Conservation (phyloP, 1,140 invertebrate genomes). For the Archivesica marissinica region DNA sequence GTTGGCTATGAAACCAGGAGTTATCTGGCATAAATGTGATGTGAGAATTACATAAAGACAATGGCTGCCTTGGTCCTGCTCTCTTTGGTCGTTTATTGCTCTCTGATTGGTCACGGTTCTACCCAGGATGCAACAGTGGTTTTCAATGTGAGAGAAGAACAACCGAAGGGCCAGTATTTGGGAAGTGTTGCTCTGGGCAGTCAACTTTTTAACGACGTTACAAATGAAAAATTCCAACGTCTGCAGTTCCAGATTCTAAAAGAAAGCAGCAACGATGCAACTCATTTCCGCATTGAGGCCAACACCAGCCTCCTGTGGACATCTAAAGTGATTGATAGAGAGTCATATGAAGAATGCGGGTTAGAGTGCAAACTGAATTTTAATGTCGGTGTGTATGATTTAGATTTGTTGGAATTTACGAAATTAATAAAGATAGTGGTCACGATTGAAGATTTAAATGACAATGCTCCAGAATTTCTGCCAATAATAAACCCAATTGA, state of each 20-base stretch:
- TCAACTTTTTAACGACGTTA: constrained; percentile 30
- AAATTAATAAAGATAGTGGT: constrained; percentile 74
- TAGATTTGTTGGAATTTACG: neutral
- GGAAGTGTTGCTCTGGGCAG: constrained; percentile 69
- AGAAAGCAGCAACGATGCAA: constrained; percentile 49
- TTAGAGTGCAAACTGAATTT: constrained; percentile 57
- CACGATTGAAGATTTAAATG: constrained; percentile 74
- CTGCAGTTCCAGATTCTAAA: constrained; percentile 59
- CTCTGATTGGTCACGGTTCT: neutral
- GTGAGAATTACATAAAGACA: no score
- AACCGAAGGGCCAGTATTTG: constrained; percentile 21
- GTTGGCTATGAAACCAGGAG: no score
- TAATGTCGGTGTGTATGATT: constrained; percentile 65
- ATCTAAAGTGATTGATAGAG: constrained; percentile 65
- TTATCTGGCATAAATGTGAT: no score
- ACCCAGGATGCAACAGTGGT: constrained; percentile 49
- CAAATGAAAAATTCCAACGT: constrained; percentile 34
- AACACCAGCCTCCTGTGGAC: constrained; percentile 92
- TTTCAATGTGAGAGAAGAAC: constrained; percentile 66
- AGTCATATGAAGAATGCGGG: constrained; percentile 54
- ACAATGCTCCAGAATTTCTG: constrained; percentile 76
- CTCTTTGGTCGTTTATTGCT: neutral
- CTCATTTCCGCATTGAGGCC: constrained; percentile 92
- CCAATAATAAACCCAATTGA: constrained; percentile 29
- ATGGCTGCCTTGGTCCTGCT: neutral